These are phyloP conservation scores for Hyaena hyaena DNA, from an alignment of 2,113 vertebrate genomes.

Conservation along the genomic window DNA sequence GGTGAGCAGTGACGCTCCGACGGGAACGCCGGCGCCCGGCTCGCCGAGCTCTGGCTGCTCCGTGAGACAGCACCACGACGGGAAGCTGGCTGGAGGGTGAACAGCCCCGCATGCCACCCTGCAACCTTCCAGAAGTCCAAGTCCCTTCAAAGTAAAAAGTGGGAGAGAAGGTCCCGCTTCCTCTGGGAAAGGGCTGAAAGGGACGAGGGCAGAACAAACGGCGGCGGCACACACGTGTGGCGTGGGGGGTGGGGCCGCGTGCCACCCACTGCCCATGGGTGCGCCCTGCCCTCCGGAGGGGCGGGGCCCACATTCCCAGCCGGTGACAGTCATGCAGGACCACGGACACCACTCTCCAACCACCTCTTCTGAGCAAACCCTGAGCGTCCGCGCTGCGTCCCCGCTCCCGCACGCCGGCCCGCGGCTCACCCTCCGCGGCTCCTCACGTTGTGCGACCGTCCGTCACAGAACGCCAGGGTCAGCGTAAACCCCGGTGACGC, in stretches of 20 bases:
- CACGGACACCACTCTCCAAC: not conserved
- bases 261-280: not conserved
- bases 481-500: accelerated
- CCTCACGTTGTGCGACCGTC: not conserved
- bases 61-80: accelerated
- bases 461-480: not conserved
- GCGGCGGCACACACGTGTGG: not conserved
- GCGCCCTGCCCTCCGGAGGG: accelerated
- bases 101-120: accelerated
- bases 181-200: not conserved
- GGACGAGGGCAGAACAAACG: accelerated
- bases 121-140: not conserved
- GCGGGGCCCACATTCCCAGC: no score
- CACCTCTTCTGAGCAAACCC: not conserved
- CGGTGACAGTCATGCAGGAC: not conserved
- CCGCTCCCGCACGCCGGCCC: not conserved
- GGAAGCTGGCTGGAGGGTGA: not conserved
- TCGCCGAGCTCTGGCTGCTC: not conserved
- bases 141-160: not conserved
- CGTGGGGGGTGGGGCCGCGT: not conserved
- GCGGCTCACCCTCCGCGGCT: not conserved
- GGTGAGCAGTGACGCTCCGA: not conserved
- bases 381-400: not conserved
- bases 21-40: not conserved
- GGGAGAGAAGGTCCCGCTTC: not conserved